phyloP scores from a whole-genome alignment of 2,113 vertebrate species.

The Phocoena phocoena region DNA sequence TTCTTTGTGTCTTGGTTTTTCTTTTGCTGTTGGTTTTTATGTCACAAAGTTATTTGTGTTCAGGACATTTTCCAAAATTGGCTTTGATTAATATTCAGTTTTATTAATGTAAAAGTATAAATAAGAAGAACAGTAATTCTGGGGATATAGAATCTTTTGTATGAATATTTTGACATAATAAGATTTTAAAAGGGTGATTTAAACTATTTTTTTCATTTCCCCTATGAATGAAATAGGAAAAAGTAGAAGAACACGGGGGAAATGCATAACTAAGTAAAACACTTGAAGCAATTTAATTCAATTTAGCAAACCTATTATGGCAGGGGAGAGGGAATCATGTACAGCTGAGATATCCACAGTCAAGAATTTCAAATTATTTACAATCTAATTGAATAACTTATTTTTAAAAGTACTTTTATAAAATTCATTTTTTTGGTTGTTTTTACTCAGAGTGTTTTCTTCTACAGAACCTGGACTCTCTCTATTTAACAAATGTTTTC shows the following conservation, averaged over 20 bases:
- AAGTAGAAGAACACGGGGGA: neutral
- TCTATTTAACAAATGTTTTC: slow-evolving; percentile 14
- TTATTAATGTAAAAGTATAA: slow-evolving; percentile 26
- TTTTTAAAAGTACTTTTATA: neutral
- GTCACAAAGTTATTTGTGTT: slow-evolving; percentile 47
- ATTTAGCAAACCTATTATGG: neutral
- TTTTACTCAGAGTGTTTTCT: neutral
- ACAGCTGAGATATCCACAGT: neutral
- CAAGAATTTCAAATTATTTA: slow-evolving; percentile 22
- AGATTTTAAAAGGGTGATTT: neutral
- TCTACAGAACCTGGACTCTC: neutral
- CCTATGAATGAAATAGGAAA: neutral
- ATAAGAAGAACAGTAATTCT: slow-evolving; percentile 38
- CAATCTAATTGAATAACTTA: neutral
- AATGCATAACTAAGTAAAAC: neutral
- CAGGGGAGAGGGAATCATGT: neutral
- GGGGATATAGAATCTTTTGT: slow-evolving; percentile 48
- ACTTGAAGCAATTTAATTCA: neutral
- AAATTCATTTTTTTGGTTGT: neutral
- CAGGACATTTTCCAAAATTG: slow-evolving; percentile 33
- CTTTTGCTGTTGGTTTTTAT: slow-evolving; percentile 58
- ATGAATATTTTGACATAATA: slow-evolving; percentile 36
- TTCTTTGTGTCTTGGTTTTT: slow-evolving; percentile 18
- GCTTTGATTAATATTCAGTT: slow-evolving; percentile 48
- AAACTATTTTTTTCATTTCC: neutral